A percentile compares a stretch with the other conserved stretches of the same genome.
Evolutionary conservation across 1,140 invertebrate genomes (phyloP).

Genomic region (Pinna nobilis): DNA sequence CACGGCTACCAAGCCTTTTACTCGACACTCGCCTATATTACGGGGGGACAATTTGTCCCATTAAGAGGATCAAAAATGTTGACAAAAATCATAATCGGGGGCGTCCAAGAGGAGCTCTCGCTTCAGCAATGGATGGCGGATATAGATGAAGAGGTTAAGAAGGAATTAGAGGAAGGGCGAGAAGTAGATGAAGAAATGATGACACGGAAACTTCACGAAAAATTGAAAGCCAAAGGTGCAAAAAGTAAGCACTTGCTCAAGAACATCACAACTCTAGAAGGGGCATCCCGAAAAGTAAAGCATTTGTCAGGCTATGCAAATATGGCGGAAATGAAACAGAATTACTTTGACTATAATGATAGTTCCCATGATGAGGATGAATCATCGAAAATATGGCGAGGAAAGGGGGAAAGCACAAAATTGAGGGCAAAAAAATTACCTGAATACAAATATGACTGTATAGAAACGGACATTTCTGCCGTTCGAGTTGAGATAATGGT

Average conservation of each 20-base stretch:
- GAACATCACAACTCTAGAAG: slow-evolving; percentile 33
- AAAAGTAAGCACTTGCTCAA: slow-evolving; percentile 35
- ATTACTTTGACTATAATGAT: no score
- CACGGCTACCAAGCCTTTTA: slow-evolving; percentile 60
- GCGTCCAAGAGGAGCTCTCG: slow-evolving; percentile 65
- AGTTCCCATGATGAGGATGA: no score
- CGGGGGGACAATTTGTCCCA: slow-evolving; percentile 64
- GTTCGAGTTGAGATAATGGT: no score
- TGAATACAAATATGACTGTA: no score
- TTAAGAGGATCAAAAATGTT: slow-evolving; percentile 54
- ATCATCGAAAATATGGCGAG: no score
- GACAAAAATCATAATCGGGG: slow-evolving; percentile 62
- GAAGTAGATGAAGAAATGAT: slow-evolving; percentile 49
- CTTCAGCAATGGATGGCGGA: slow-evolving; percentile 64
- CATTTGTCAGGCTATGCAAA: slow-evolving; percentile 37
- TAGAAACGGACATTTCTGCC: no score
- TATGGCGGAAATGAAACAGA: slow-evolving; percentile 28
- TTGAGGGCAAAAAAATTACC: no score
- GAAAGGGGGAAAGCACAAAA: no score
- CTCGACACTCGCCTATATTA: slow-evolving; percentile 56
- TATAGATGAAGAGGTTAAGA: slow-evolving; percentile 56
- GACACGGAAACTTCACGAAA: slow-evolving; percentile 34
- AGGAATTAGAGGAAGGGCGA: slow-evolving; percentile 32
- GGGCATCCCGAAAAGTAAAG: slow-evolving; percentile 27
- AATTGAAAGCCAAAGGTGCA: slow-evolving; percentile 43